Percentiles rank a stretch among this genome's conserved stretches.
Evolutionary conservation across 2,888 invertebrate genomes (phyloP).

Genomic region (Chymomyza amoena): DNA sequence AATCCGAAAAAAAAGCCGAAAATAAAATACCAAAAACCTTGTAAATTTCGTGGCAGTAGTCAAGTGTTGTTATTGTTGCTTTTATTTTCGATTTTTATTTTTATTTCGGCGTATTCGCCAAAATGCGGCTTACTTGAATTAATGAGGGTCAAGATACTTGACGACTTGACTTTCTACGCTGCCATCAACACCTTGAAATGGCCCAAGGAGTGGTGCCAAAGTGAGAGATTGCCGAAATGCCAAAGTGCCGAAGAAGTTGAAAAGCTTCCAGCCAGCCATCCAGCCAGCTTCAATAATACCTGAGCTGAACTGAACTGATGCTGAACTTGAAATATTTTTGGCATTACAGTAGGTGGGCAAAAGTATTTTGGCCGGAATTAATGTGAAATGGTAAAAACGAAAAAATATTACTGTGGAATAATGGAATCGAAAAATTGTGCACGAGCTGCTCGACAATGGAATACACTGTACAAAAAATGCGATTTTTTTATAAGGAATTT

Average conservation of each 20-base stretch:
- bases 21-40: background rate
- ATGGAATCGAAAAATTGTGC: too few relatives aligned
- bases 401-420: too few relatives aligned
- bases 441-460: too few relatives aligned
- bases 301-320: too few relatives aligned
- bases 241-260: background rate
- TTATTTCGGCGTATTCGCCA: slow-evolving; percentile 3
- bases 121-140: slow-evolving; percentile 58
- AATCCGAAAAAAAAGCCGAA: slow-evolving; percentile 9
- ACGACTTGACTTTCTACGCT: slow-evolving; percentile 46
- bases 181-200: slow-evolving; percentile 49
- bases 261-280: too few relatives aligned
- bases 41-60: slow-evolving; percentile 28
- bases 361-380: too few relatives aligned
- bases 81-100: background rate
- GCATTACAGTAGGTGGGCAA: background rate
- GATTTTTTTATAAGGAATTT: too few relatives aligned
- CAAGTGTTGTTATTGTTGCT: slow-evolving; percentile 15
- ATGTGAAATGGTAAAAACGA: too few relatives aligned
- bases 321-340: background rate
- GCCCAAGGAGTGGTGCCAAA: slow-evolving; percentile 38
- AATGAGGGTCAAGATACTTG: slow-evolving; percentile 71
- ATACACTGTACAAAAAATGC: too few relatives aligned
- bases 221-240: slow-evolving; percentile 4
- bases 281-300: too few relatives aligned